Evolutionary conservation across 2,888 invertebrate genomes (phyloP).

Genomic region (Tenthredo scrophulariae): DNA sequence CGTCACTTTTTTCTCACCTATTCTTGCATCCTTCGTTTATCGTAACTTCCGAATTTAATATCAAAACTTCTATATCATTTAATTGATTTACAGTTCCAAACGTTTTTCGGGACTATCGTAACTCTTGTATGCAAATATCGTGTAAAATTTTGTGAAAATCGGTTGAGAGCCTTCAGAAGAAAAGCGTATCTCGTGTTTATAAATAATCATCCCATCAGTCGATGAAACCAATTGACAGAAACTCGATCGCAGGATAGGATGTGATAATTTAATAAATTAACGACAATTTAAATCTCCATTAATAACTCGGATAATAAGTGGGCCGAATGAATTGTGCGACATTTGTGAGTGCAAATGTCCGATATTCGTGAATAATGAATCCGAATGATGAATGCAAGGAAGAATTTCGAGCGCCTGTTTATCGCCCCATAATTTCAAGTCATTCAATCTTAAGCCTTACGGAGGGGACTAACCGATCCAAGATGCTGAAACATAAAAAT

Average conservation of each 20-base stretch:
- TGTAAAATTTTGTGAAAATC: background rate
- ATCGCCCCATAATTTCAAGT: background rate
- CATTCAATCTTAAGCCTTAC: background rate
- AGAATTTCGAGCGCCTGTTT: background rate
- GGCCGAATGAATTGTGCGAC: background rate
- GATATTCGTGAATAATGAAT: background rate
- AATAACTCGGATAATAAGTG: background rate
- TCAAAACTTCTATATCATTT: background rate
- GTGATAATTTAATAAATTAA: too few species aligned
- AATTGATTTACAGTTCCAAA: background rate
- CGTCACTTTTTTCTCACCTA: slow-evolving; percentile 4
- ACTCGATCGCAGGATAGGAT: background rate
- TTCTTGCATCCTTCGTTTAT: background rate
- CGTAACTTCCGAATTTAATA: background rate
- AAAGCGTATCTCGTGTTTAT: too few species aligned
- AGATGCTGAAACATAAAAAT: background rate
- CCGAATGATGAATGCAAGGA: background rate
- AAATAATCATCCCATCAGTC: background rate
- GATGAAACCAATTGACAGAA: background rate
- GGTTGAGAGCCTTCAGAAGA: background rate
- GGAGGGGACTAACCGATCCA: background rate
- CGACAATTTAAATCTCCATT: too few species aligned
- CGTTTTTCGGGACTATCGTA: background rate
- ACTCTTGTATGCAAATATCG: background rate
- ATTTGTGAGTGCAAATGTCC: background rate